Conservation (phyloP, 1,140 invertebrate species). For the Adoxophyes honmai region DNA sequence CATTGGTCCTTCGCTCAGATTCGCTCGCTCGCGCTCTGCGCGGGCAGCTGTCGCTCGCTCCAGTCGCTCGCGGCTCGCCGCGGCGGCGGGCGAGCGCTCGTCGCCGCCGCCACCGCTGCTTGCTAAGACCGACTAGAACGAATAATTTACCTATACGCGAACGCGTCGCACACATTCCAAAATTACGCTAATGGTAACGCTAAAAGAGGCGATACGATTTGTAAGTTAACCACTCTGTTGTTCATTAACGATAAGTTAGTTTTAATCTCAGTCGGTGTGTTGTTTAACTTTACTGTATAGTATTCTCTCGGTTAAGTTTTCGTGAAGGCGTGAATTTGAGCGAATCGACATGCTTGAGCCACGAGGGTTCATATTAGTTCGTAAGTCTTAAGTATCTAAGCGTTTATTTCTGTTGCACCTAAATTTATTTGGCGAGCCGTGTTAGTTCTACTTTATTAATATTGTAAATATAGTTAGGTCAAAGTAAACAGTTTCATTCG, state of each 20-base stretch:
- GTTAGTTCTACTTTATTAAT: slow-evolving; percentile 63
- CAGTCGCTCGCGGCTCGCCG: background rate
- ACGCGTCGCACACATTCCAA: slow-evolving; percentile 72
- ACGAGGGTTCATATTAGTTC: slow-evolving; percentile 61
- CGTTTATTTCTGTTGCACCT: slow-evolving; percentile 69
- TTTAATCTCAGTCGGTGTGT: slow-evolving; percentile 72
- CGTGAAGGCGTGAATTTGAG: slow-evolving; percentile 68
- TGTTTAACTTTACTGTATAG: slow-evolving; percentile 74
- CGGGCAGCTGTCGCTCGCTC: background rate
- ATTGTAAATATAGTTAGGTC: slow-evolving; percentile 71
- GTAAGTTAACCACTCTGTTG: slow-evolving; percentile 76
- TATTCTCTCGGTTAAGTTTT: slow-evolving; percentile 69
- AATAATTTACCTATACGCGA: slow-evolving; percentile 27
- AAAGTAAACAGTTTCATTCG: slow-evolving; percentile 61
- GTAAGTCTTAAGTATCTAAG: slow-evolving; percentile 67
- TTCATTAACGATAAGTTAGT: slow-evolving; percentile 75
- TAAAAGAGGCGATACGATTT: slow-evolving; percentile 58
- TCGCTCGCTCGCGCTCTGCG: slow-evolving; percentile 28
- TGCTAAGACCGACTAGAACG: slow-evolving; percentile 21
- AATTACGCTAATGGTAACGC: slow-evolving; percentile 62
- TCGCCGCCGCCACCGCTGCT: background rate
- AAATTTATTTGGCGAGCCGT: slow-evolving; percentile 66
- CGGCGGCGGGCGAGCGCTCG: too few species aligned
- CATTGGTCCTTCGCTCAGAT: slow-evolving; percentile 59
- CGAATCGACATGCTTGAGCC: slow-evolving; percentile 61